Evolutionary conservation across 2,113 vertebrate species (phyloP).

Genomic region (Melanocharis versteri): DNA sequence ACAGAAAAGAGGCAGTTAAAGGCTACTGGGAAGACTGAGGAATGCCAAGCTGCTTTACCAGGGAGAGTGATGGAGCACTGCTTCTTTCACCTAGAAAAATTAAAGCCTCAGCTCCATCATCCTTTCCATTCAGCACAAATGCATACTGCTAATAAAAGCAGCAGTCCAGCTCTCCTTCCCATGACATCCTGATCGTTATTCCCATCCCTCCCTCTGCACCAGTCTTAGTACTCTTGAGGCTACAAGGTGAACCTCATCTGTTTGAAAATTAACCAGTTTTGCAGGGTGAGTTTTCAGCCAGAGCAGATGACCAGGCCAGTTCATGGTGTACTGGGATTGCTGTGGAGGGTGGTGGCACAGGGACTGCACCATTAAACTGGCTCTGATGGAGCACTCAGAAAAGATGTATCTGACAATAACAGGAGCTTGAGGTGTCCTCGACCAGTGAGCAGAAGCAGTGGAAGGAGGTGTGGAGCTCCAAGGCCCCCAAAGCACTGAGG

Average conservation of each 20-base stretch:
- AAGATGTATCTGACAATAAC: background rate
- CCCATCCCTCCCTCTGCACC: background rate
- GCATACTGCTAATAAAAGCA: background rate
- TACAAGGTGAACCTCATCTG: background rate
- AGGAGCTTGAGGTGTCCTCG: background rate
- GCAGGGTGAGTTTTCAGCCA: background rate
- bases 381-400: background rate
- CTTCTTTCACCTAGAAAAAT: background rate
- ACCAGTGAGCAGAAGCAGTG: background rate
- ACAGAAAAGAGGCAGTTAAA: background rate
- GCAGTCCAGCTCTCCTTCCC: background rate
- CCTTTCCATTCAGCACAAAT: background rate
- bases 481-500: background rate
- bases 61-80: background rate
- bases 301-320: background rate
- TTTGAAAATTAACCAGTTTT: background rate
- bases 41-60: background rate
- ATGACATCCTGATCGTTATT: background rate
- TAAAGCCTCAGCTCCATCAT: background rate
- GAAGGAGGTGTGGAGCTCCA: background rate
- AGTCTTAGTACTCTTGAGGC: background rate
- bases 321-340: background rate
- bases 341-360: background rate
- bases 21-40: background rate
- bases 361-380: background rate